A percentile compares a stretch with the other conserved stretches of the same genome.
phyloP scores from a whole-genome alignment of 2,888 invertebrate species.

The Lapara coniferarum region DNA sequence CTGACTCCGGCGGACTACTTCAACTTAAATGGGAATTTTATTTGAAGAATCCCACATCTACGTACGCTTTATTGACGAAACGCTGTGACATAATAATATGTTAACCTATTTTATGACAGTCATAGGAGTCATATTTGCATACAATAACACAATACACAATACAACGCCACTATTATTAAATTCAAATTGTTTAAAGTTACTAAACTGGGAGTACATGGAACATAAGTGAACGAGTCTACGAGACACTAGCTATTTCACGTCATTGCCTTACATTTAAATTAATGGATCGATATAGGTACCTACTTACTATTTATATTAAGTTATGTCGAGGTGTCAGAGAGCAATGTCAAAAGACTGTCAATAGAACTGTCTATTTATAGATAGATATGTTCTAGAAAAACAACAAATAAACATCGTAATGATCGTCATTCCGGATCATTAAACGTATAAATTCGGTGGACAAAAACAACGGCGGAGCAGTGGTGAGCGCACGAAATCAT shows the following conservation, averaged over 20 bases:
- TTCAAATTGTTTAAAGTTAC: not conserved
- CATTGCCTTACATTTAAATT: no score
- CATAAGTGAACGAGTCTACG: not conserved
- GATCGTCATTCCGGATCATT: constrained; percentile 1
- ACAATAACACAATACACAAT: not conserved
- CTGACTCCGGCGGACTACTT: constrained; percentile 29
- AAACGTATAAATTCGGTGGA: constrained; percentile 26
- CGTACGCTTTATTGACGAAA: constrained; percentile 29
- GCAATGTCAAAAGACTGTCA: no score
- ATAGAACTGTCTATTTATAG: no score
- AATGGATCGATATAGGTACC: no score
- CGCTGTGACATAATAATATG: not conserved
- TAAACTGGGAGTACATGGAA: no score
- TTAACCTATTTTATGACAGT: not conserved
- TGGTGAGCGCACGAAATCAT: constrained; percentile 54
- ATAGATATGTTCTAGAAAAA: no score
- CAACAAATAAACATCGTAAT: not conserved
- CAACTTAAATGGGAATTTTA: constrained; percentile 42
- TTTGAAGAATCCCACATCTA: constrained; percentile 37
- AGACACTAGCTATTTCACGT: not conserved
- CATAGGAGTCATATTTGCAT: not conserved
- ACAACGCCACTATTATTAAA: not conserved
- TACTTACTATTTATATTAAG: no score
- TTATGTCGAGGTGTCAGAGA: no score
- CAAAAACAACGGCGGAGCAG: constrained; percentile 46